These are phyloP conservation scores for Cistogaster globosa DNA, from an alignment of 2,888 invertebrate genomes.

Conservation along the genomic window DNA sequence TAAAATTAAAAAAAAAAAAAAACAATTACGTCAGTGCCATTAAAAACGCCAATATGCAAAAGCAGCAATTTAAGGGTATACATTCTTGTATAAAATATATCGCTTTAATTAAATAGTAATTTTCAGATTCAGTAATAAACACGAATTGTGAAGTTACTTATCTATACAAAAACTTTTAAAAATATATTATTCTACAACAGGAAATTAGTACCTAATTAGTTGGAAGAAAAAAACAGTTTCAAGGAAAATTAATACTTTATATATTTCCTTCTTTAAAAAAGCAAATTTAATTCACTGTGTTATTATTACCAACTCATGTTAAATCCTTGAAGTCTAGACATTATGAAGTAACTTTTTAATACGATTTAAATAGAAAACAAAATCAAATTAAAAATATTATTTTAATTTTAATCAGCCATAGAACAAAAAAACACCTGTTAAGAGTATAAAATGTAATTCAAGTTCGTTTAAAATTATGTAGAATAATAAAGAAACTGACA, in stretches of 20 bases:
- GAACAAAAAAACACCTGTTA: conserved; percentile 33
- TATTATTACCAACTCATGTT: conserved; percentile 8
- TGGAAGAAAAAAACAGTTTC: not conserved
- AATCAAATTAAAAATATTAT: conserved; percentile 24
- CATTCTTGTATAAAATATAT: not conserved
- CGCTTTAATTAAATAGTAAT: too few species aligned
- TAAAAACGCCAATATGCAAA: too few species aligned
- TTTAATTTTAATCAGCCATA: conserved; percentile 35
- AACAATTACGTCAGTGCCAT: too few species aligned
- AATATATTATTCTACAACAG: too few species aligned
- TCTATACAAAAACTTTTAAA: too few species aligned
- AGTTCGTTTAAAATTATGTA: not conserved
- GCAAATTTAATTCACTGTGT: not conserved
- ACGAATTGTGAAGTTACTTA: too few species aligned
- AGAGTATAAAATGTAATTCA: not conserved
- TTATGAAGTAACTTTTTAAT: conserved; percentile 46
- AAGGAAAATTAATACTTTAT: not conserved
- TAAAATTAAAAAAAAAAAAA: too few species aligned
- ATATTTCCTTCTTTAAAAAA: not conserved
- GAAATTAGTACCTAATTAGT: not conserved
- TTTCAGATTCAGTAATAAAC: too few species aligned
- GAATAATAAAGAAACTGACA: not conserved
- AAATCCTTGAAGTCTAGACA: conserved; percentile 54
- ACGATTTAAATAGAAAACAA: conserved; percentile 27
- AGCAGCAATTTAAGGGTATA: conserved; percentile 32